Evolutionary conservation across 2,113 vertebrate species (phyloP), one percentile per base, ranked within the genome.

Genomic region (Eolophus roseicapilla): DNA sequence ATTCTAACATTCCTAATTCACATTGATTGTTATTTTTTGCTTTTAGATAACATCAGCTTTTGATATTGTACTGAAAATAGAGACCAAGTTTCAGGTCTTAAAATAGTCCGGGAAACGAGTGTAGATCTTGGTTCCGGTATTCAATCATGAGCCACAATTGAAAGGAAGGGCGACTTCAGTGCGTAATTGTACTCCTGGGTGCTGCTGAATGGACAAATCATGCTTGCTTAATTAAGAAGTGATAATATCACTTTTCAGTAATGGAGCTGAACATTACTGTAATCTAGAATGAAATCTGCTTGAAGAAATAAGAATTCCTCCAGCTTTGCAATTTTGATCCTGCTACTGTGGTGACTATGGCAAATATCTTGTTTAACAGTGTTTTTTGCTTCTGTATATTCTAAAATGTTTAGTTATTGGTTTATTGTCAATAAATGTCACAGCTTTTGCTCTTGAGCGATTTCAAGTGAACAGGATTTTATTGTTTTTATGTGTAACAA

Each of bases 201-300:
- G 49, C 59, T 3, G 15, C 67, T 73, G 37, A 77, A 73, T 65
- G 65, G 82, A 46, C 28, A 86, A 90, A 59, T 80, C 44, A 20
- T 90, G 57, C 70, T 87, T 82, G 44, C 60, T 94, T 88, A 86
- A 90, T 82, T 79, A 84, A 75, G n/a, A 59, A 82, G 28, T 74
- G 78, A 69, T 94, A 73, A 43, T 70, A 85, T 55, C 68, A n/a
- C 35, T 88, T 60, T 76, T 90, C 59, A 69, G 41, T 86, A 91
- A 77, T 53, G 46, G 53, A 90, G 23, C 67, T 86, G 87, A 85
- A 82, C 11, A 5, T 82, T 82, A 11, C 59, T 80, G 21, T 77
- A 23, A 52, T 62, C n/a, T 85, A 60, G 52, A 91, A 82, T 76
- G 29, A 79, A 68, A 77, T 77, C 68, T 84, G 57, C 43, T 79